Conservation (phyloP, 2,888 invertebrate genomes). For the Apodemia mormo region DNA sequence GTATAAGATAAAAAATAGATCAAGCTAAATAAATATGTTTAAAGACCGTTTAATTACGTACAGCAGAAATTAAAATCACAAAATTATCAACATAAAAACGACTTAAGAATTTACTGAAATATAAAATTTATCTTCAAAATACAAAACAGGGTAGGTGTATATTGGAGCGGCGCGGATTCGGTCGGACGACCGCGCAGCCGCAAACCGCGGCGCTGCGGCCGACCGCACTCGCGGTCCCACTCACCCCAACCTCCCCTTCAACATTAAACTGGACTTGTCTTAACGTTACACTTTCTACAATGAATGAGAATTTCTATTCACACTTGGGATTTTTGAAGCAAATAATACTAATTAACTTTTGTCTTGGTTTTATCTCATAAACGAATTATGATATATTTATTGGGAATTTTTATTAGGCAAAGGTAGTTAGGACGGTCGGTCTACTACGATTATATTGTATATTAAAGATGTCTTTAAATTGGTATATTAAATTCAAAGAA, state of each 20-base stretch:
- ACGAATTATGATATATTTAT: too few relatives aligned
- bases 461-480: too few relatives aligned
- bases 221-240: conserved; percentile 34
- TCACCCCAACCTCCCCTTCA: conserved; percentile 36
- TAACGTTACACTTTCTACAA: conserved; percentile 36
- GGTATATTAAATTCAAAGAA: too few relatives aligned
- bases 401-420: not conserved
- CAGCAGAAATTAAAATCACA: not conserved
- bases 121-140: conserved; percentile 33
- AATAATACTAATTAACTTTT: conserved; percentile 20
- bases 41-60: not conserved
- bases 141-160: conserved; percentile 31
- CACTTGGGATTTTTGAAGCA: conserved; percentile 17
- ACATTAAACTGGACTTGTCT: conserved; percentile 52
- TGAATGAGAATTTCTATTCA: conserved; percentile 22
- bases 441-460: too few relatives aligned
- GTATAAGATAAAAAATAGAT: too few relatives aligned
- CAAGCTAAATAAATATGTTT: not conserved
- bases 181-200: conserved; percentile 42
- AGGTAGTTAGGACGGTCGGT: not conserved
- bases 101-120: conserved; percentile 21
- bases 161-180: conserved; percentile 43
- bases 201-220: conserved; percentile 39
- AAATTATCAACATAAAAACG: not conserved
- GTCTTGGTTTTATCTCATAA: not conserved